phyloP scores from a whole-genome alignment of 2,797 vertebrate genomes.

The Hydrolagus colliei region DNA sequence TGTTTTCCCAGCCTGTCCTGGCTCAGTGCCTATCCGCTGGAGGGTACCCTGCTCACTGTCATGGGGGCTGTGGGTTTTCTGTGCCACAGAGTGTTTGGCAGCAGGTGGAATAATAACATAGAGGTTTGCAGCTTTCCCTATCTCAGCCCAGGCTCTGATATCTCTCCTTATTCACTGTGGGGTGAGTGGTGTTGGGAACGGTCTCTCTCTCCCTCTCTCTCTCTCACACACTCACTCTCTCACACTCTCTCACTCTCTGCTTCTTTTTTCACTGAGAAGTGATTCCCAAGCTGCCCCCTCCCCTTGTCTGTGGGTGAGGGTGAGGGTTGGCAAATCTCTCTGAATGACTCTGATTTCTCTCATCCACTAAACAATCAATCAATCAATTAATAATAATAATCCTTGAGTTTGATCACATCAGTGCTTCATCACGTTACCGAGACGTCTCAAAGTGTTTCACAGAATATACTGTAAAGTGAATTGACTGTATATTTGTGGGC shows the following conservation, averaged over 20 bases:
- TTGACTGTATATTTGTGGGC: too few relatives aligned
- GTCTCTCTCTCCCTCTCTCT: constrained; percentile 33
- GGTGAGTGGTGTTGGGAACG: too few relatives aligned
- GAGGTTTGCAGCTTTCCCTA: constrained; percentile 87
- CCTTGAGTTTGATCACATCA: too few relatives aligned
- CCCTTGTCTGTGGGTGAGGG: too few relatives aligned
- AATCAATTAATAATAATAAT: too few relatives aligned
- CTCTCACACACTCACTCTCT: constrained; percentile 36
- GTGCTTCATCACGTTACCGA: too few relatives aligned
- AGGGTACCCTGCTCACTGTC: constrained; percentile 70
- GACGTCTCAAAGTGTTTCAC: too few relatives aligned
- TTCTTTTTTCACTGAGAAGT: too few relatives aligned
- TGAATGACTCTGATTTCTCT: not conserved
- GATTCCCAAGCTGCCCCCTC: too few relatives aligned
- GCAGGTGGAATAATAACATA: constrained; percentile 63
- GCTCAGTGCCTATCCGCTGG: constrained; percentile 70
- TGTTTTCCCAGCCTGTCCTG: constrained; percentile 68
- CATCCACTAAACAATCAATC: too few relatives aligned
- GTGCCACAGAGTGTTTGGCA: constrained; percentile 69
- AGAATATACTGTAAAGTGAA: too few relatives aligned
- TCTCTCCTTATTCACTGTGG: constrained; percentile 48
- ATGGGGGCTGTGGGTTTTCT: constrained; percentile 73
- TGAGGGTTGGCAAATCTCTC: not conserved
- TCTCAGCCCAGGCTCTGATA: constrained; percentile 56
- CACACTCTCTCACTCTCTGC: too few relatives aligned